Base-by-base conservation (phyloP, 2,888 invertebrate species). In the Drosophila silvestris region DNA sequence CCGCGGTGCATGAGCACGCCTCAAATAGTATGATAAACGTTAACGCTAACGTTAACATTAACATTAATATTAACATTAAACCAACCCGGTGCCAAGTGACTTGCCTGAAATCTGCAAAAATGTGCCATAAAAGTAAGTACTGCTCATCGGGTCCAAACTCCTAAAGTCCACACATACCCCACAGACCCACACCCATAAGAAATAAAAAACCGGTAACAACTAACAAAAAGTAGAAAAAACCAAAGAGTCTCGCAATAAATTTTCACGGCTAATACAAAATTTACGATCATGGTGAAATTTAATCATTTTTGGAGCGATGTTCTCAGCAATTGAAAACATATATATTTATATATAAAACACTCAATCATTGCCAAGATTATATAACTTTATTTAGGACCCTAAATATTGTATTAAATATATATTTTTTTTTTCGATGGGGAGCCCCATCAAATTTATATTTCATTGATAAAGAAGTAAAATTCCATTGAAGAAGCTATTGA, bases 121-220 rank as follows among this genome's bases (percentile, higher is more conserved):
- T 82, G 87, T 77, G 75, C 75, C 77, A 70, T 44, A 66, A 64
- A 83, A 81, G 85, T 85, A 75, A 85, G 85, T 85, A 79, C 14
- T 35, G 35, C 28, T 58, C 22, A 41, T 37, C 50, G 28, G 14
- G 51, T 39, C 7, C 57, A 32, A 60, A 60, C 30, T 37, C 19
- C 32, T 0, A 16, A 12, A 35, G 12, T 30, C 22, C 30, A 9
- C 1, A 22, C 26, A 12, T 6, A 28, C n/a, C 28, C 28, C 37
- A 12, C 19, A 39, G 1, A 4, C 1, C n/a, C 19, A 16, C 28
- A 26, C 53, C 30, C 51, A 50, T 7, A 32, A 41, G 0, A 26
- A 26, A 33, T n/a, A 22, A 53, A 3, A n/a, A 35, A 37, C 7
- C 12, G 22, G 14, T 26, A 7, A 26, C n/a, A 10, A 19, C 26